Conservation (phyloP, 2,113 vertebrate genomes). For the Bothrops jararaca region DNA sequence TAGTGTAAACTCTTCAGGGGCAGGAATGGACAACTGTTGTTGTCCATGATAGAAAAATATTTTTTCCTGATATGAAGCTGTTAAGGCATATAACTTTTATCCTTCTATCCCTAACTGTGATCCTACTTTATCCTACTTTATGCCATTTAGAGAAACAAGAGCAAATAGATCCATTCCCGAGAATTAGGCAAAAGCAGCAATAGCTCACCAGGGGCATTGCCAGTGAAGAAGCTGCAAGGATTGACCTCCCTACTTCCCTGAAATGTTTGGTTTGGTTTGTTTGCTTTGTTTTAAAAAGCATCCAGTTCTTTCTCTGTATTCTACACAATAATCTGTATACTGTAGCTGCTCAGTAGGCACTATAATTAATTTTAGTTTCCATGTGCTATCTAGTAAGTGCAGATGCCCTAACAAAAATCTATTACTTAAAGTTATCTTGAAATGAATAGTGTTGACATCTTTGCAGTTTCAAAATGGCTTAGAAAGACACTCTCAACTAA, state of each 20-base stretch:
- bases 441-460: background rate
- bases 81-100: background rate
- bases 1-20: background rate
- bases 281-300: background rate
- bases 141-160: background rate
- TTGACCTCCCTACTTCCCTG: background rate
- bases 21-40: background rate
- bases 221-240: background rate
- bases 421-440: background rate
- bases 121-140: background rate
- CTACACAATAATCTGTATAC: background rate
- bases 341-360: background rate
- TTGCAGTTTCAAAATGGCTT: background rate
- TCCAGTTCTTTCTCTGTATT: background rate
- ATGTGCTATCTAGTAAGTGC: background rate
- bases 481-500: background rate
- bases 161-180: background rate
- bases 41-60: background rate
- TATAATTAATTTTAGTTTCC: background rate
- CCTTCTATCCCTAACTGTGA: background rate
- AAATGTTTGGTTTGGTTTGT: background rate
- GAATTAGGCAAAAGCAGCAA: background rate
- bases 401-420: background rate
- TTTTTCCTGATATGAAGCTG: background rate
- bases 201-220: background rate